Conservation (phyloP, 2,113 vertebrate genomes). For the western clawed frog (Xenopus tropicalis) region DNA sequence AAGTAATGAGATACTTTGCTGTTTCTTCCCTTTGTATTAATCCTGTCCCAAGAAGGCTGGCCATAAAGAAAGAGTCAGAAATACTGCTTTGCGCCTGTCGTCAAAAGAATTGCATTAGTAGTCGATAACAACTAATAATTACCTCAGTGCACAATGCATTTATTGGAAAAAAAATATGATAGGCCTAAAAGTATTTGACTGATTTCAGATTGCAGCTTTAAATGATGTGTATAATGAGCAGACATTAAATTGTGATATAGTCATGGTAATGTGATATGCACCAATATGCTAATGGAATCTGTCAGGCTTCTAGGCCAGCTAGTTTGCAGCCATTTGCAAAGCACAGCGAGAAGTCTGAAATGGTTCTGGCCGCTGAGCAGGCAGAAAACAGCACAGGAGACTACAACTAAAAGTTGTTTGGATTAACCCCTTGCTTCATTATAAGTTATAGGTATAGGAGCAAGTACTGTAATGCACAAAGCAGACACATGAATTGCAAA, state of each 20-base stretch:
- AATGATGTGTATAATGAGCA: constrained; percentile 25
- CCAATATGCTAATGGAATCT: constrained; percentile 39
- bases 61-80: no score
- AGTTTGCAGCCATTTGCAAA: constrained; percentile 34
- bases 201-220: constrained; percentile 6
- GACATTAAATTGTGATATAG: constrained; percentile 39
- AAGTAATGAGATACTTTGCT: not conserved
- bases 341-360: constrained; percentile 31
- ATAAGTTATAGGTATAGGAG: not conserved
- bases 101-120: not conserved
- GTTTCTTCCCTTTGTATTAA: no score
- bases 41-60: no score
- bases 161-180: constrained; percentile 9
- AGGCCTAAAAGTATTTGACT: constrained; percentile 20
- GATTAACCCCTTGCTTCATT: constrained; percentile 2
- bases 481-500: no score
- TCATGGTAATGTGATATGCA: constrained; percentile 41
- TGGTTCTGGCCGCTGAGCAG: constrained; percentile 34
- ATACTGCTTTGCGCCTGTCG: no score
- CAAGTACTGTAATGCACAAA: no score
- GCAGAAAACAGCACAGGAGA: constrained; percentile 20
- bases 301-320: constrained; percentile 14
- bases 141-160: constrained; percentile 18
- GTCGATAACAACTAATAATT: not conserved
- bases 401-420: constrained; percentile 1